Base-by-base conservation (phyloP, 2,113 vertebrate species). In the Crotalus viridis region DNA sequence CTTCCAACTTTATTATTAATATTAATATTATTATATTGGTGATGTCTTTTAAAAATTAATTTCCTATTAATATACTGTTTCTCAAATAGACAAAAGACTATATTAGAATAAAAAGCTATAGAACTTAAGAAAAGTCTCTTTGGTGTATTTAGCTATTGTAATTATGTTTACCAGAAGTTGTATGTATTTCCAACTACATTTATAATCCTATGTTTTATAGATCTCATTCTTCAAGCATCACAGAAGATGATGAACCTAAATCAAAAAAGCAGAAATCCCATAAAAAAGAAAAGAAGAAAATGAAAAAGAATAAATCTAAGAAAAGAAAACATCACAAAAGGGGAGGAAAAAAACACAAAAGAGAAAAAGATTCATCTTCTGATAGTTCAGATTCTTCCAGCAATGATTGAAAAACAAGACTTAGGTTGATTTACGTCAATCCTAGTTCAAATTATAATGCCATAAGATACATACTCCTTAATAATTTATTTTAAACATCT, bases 221-320 rank as follows among this genome's bases (percentile, higher is more conserved):
- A 94, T 98, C 98, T 85, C 94, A 94, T 89, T 98, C 98, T n/a
- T 98, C 98, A 54, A 98, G 97, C 96, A 94, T 96, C 69, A 97
- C 97, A 12, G 98, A 98, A 91, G 98, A 99, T 1, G 97, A 98
- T 46, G 95, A 93, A 10, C 96, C 96, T 89, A 99, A 98, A 97
- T 98, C 98, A 96, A 99, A 99, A 96, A 99, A 99, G 94, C 96
- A 98, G 91, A 99, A 99, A 95, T 98, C 96, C 91, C 98, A 98
- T 88, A 99, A 98, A 96, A 99, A 99, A 97, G 99, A 98, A 96
- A 98, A 98, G 94, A 99, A 98, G 96, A 99, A 98, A 95, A 97
- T 97, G 94, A 99, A 98, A 96, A 98, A 98, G 92, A 98, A 24
- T 93, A 98, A 97, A 94, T 98, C 98, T 52, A 99, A 98, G 95